Base-by-base conservation (phyloP, 2,797 vertebrate species). In the Aulostomus chinensis region DNA sequence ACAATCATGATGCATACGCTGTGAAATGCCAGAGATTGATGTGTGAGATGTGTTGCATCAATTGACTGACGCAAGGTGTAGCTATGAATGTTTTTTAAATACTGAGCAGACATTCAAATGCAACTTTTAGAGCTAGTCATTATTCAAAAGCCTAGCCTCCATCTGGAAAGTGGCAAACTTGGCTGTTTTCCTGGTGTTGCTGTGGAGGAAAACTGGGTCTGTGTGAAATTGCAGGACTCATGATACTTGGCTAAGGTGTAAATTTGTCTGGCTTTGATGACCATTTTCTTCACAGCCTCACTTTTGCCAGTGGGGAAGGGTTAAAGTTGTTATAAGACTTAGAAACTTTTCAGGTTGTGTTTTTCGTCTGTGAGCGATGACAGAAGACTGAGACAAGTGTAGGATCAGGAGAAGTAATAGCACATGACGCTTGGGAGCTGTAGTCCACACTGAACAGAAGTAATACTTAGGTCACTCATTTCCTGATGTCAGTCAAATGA, bases 151-250 rank as follows among this genome's bases (percentile, higher is more conserved):
- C 82, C 73, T 49, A 73, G 82, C 74, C 83, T 90, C 90, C 88
- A 89, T 91, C 90, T 91, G 91, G 88, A 89, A 89, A 86, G 88
- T 86, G 88, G 78, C 86, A 87, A 87, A 89, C 83, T 90, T 90
- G 90, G 85, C 90, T 83, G 84, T 80, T 77, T 78, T 87, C 87
- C 87, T 88, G 86, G 86, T 78, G 83, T 86, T 81, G 86, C 86
- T 86, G 73, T 78, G 77, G 83, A 88, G 80, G 76, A 81, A 80
- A 89, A 88, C 81, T 86, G 80, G 79, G 86, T 80, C 84, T 87
- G 86, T 90, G 87, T 86, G 88, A 91, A 91, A 90, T 81, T 86
- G 84, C 87, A 88, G 79, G 85, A 90, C 81, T 87, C 53, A 72
- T 81, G 87, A 85, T 87, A 83, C 88, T 88, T 88, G 85, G 86